Evolutionary conservation across 2,797 vertebrate genomes (phyloP).

Genomic region (Sebastes cheni): DNA sequence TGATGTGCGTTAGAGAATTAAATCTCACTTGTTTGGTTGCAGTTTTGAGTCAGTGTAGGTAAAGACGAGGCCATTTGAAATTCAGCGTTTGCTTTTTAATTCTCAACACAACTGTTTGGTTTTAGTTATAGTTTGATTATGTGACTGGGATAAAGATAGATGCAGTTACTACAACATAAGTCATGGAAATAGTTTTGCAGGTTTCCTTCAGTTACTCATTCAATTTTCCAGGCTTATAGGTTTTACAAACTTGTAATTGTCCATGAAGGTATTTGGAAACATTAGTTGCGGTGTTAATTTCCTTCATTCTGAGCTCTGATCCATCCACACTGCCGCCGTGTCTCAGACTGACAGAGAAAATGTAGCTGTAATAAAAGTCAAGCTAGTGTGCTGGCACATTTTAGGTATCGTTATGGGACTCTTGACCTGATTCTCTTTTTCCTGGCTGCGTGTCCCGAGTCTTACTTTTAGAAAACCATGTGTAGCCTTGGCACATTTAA

Average conservation of each 20-base stretch:
- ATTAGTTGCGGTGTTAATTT: neutral
- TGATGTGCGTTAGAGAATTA: neutral
- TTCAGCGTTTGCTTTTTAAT: neutral
- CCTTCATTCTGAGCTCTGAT: constrained; percentile 12
- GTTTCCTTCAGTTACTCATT: neutral
- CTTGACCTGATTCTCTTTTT: constrained; percentile 37
- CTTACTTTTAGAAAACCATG: constrained; percentile 38
- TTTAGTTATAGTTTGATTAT: neutral
- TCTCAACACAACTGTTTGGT: neutral
- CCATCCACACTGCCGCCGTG: neutral
- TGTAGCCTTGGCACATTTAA: constrained; percentile 11
- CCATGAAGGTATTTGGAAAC: neutral
- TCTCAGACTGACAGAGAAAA: neutral
- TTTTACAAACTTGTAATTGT: neutral
- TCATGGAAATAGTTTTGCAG: neutral
- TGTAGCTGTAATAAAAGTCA: constrained; percentile 24
- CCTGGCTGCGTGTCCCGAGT: constrained; percentile 33
- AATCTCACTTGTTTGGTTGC: neutral
- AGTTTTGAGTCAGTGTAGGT: neutral
- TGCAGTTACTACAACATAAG: neutral
- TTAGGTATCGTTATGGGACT: constrained; percentile 19
- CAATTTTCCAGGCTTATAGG: neutral
- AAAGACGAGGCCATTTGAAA: neutral
- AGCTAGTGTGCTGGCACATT: constrained; percentile 18
- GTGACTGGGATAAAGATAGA: neutral